A percentile compares a stretch with the other conserved stretches of the same genome.
Evolutionary conservation across 2,113 vertebrate genomes (phyloP).

Genomic region (Apodemus speciosus): DNA sequence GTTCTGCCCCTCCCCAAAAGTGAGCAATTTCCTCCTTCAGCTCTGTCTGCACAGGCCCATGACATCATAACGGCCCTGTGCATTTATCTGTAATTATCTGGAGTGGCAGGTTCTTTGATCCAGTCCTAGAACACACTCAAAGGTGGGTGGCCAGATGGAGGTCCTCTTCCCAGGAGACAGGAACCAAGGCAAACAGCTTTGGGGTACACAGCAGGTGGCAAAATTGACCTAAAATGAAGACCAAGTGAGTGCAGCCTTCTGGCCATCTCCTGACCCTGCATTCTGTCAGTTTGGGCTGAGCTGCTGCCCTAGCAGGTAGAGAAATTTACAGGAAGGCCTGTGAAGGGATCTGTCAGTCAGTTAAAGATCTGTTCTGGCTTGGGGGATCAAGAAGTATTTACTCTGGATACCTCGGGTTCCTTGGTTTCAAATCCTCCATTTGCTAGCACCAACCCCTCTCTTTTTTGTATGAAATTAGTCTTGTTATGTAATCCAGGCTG

Average conservation of each 20-base stretch:
- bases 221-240: background rate
- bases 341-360: background rate
- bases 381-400: background rate
- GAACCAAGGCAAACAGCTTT: background rate
- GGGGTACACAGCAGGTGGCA: background rate
- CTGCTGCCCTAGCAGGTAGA: background rate
- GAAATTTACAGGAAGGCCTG: background rate
- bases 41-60: slow-evolving; percentile 44
- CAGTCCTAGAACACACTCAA: background rate
- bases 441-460: no score
- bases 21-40: slow-evolving; percentile 55
- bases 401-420: background rate
- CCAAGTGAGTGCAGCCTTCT: background rate
- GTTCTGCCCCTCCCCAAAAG: slow-evolving; percentile 31
- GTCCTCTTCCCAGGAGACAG: background rate
- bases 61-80: background rate
- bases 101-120: slow-evolving; percentile 37
- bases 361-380: background rate
- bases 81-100: slow-evolving; percentile 23
- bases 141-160: background rate
- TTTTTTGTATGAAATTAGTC: background rate
- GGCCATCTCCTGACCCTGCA: accelerated
- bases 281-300: background rate
- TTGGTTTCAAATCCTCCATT: slow-evolving; percentile 8
- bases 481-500: background rate